phyloP scores from a whole-genome alignment of 2,113 vertebrate genomes.

The Vulpes ferrilata region DNA sequence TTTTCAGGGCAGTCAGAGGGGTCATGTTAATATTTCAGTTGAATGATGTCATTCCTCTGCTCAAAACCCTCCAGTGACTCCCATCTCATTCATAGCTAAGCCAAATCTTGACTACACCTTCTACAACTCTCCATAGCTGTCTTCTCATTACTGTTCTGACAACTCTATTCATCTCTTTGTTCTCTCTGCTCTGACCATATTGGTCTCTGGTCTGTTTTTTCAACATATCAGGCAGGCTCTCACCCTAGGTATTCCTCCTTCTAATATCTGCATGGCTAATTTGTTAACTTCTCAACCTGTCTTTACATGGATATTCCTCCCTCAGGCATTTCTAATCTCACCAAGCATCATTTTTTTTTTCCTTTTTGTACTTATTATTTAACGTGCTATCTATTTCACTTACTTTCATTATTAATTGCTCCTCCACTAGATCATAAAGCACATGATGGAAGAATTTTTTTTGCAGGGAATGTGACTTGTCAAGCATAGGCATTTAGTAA shows the following conservation, averaged over 20 bases:
- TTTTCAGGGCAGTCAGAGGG: neutral
- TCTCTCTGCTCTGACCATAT: accelerated
- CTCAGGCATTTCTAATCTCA: neutral
- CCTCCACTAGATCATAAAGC: neutral
- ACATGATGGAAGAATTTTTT: neutral
- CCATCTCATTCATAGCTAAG: neutral
- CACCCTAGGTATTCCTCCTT: neutral
- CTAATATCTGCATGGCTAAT: neutral
- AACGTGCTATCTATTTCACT: neutral
- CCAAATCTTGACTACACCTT: accelerated
- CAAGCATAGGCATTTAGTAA: neutral
- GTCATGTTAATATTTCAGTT: no score
- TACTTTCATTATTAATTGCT: neutral
- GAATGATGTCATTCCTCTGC: neutral
- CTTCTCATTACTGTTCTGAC: neutral
- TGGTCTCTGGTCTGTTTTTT: neutral
- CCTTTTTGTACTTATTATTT: neutral
- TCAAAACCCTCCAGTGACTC: neutral
- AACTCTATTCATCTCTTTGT: neutral
- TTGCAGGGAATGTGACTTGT: neutral
- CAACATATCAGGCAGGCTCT: neutral
- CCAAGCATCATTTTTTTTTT: neutral
- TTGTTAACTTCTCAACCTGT: neutral
- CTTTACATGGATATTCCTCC: neutral
- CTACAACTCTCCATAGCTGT: accelerated